These are phyloP conservation scores for Amphiprion clarkii DNA, from an alignment of 2,797 vertebrate species.

Conservation along the genomic window DNA sequence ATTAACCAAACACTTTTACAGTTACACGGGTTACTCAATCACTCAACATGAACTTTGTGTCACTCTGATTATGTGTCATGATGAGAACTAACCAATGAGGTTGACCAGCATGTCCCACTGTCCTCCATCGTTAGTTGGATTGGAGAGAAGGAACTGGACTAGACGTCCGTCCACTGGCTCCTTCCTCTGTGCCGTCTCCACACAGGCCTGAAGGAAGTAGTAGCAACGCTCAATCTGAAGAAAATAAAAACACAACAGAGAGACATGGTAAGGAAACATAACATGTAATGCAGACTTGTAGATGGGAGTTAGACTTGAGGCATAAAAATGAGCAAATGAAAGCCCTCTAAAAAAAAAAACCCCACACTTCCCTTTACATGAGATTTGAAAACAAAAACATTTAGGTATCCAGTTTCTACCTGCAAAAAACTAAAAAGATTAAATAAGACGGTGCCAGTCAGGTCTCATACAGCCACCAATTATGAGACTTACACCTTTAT, in stretches of 20 bases:
- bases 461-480: background rate
- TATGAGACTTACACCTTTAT: background rate
- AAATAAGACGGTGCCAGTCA: background rate
- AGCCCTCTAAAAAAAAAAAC: no score
- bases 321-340: background rate
- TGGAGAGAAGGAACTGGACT: slow-evolving; percentile 93
- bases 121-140: slow-evolving; percentile 96
- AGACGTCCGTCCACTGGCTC: slow-evolving; percentile 95
- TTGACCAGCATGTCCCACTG: slow-evolving; percentile 99
- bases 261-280: background rate
- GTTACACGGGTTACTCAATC: background rate
- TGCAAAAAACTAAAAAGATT: background rate
- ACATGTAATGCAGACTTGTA: background rate
- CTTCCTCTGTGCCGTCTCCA: slow-evolving; percentile 94
- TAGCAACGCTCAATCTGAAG: slow-evolving; percentile 94
- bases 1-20: background rate
- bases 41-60: background rate
- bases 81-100: slow-evolving; percentile 90
- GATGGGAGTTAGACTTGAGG: background rate
- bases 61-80: background rate
- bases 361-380: background rate
- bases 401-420: no score
- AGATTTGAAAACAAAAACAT: background rate
- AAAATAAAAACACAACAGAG: background rate
- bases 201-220: slow-evolving; percentile 94